These are phyloP conservation scores for Anneissia japonica DNA, from an alignment of 35 echinoderm and acorn worm genomes.

Conservation along the genomic window DNA sequence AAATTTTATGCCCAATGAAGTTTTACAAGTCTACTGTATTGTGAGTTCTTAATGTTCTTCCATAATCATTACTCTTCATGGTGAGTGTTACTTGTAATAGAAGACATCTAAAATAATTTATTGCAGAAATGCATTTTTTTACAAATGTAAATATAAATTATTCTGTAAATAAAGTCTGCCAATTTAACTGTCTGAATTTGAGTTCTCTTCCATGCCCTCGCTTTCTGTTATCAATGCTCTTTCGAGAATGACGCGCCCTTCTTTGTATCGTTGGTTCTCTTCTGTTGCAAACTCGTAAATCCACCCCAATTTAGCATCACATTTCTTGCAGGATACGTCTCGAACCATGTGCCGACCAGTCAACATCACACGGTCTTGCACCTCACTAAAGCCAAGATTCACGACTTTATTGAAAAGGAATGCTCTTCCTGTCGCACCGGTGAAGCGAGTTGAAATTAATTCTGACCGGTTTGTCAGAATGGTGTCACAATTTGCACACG, in stretches of 20 bases:
- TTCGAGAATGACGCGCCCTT: conserved; percentile 90
- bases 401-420: conserved; percentile 91
- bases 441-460: conserved; percentile 88
- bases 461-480: conserved; percentile 86
- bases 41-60: too few species aligned
- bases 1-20: too few species aligned
- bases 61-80: too few species aligned
- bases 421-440: conserved; percentile 85
- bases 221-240: conserved; percentile 90
- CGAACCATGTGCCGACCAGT: conserved; percentile 95
- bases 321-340: conserved; percentile 96
- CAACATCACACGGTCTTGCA: conserved; percentile 91
- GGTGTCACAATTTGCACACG: conserved; percentile 94
- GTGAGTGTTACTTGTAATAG: too few species aligned
- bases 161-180: neutral
- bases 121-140: neutral
- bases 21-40: too few species aligned
- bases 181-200: neutral
- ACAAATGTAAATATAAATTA: too few species aligned
- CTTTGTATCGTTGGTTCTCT: conserved; percentile 92
- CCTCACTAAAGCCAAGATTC: conserved; percentile 78
- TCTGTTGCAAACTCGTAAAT: conserved; percentile 98
- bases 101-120: neutral
- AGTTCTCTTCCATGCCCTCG: conserved; percentile 77
- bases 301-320: conserved; percentile 90